Evolutionary conservation across 2,888 invertebrate species (phyloP), one percentile per base, ranked within the genome.

Genomic region (Eucera pruinosa): DNA sequence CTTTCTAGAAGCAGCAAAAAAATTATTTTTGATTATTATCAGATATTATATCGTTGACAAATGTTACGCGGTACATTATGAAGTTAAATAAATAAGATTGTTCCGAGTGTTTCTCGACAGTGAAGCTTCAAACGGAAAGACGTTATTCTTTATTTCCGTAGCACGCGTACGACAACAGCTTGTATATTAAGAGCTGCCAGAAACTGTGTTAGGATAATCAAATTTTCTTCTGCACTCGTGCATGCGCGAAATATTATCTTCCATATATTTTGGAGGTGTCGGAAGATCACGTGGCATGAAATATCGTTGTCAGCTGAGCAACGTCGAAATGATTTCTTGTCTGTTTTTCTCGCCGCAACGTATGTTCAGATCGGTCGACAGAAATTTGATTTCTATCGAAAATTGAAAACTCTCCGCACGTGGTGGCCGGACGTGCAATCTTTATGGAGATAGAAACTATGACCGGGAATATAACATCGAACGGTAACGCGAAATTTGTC

Each of bases 351-450:
- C 36, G 30, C 41, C 25, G 43, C n/a, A 23, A 18, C 43, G 50
- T 69, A 68, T 43, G 66, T 18, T 25, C 57, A 15, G 61, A 55
- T 30, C 50, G 67, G 65, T 25, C 66, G 2, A 36, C 75, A 80
- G 80, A 79, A 80, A 84, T 84, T 83, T 80, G 82, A 83, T 84
- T 75, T 66, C 74, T 83, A 78, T 82, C 83, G 83, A 84, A 82
- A 84, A 84, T 84, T 84, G 83, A 83, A 84, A 81, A 71, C 71
- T 58, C 73, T 45, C 57, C 47, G 67, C 67, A 41, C 23, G 45
- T n/a, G 54, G 55, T 43, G 61, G 47, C n/a, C 65, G 75, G 67
- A 47, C 66, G 33, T 48, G 65, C 82, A 82, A 83, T 81, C 77
- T 83, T 83, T 76, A 78, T 75, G 77, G 72, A 78, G 78, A 81